Conservation (phyloP, 2,888 invertebrate species). For the Drosophila affinis region DNA sequence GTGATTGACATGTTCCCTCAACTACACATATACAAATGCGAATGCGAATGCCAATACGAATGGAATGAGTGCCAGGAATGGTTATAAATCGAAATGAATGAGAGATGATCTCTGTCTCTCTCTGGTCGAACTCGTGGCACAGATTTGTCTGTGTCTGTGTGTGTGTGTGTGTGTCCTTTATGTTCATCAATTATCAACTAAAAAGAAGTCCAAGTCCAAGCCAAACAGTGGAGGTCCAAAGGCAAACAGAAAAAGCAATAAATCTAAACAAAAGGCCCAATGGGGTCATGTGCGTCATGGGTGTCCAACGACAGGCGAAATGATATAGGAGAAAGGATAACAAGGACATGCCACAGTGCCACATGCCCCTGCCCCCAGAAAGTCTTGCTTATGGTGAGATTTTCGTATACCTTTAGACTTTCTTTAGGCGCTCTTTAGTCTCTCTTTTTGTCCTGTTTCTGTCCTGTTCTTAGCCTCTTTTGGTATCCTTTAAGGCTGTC, state of each 20-base stretch:
- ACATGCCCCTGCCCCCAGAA: constrained; percentile 14
- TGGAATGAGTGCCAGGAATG: background rate
- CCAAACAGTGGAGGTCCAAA: constrained; percentile 27
- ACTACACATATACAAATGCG: constrained; percentile 10
- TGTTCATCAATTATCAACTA: constrained; percentile 75
- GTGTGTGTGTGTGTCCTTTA: constrained; percentile 12
- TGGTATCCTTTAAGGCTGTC: background rate
- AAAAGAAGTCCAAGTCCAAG: constrained; percentile 39
- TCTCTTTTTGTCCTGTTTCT: too few relatives aligned
- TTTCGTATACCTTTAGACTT: constrained; percentile 7
- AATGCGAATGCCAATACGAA: constrained; percentile 28
- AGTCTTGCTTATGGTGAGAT: constrained; percentile 38
- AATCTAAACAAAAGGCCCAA: constrained; percentile 67
- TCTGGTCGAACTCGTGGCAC: background rate
- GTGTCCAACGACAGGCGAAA: constrained; percentile 19
- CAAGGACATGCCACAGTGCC: constrained; percentile 21
- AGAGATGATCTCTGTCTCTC: constrained; percentile 39
- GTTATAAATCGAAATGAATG: constrained; percentile 1
- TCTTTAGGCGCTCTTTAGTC: too few relatives aligned
- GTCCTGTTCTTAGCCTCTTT: background rate
- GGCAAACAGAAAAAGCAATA: constrained; percentile 58
- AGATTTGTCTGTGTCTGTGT: constrained; percentile 7
- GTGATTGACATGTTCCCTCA: constrained; percentile 59
- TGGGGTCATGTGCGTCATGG: constrained; percentile 29
- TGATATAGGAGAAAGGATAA: constrained; percentile 29